Conservation (phyloP, 2,113 vertebrate genomes). For the Calidris pygmaea region DNA sequence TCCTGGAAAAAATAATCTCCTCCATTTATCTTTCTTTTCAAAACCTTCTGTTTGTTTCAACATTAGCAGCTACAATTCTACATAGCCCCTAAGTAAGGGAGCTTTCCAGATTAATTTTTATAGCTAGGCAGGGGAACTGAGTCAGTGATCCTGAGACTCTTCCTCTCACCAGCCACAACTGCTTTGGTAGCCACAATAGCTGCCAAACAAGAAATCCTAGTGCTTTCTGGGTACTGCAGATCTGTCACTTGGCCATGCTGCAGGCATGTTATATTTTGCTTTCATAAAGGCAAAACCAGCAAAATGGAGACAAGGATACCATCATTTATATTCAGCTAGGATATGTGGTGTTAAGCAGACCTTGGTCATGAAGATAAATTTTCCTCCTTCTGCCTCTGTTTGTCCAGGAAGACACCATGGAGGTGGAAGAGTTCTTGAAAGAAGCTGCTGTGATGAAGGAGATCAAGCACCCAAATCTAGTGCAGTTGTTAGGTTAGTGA, state of each 20-base stretch:
- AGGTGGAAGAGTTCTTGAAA: conserved; percentile 98
- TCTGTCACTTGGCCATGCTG: not conserved
- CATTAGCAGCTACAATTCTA: not conserved
- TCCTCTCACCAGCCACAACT: not conserved
- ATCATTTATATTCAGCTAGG: not conserved
- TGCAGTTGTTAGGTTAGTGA: conserved; percentile 85
- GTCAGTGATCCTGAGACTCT: not conserved
- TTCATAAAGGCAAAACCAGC: not conserved
- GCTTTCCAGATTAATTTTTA: not conserved
- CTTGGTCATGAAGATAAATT: not conserved
- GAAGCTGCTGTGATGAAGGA: conserved; percentile 99
- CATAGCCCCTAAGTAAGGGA: not conserved
- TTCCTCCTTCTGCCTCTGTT: not conserved
- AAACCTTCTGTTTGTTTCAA: not conserved
- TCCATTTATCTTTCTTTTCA: not conserved
- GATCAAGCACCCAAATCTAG: conserved; percentile 97
- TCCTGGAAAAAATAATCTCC: not conserved
- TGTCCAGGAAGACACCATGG: conserved; percentile 96
- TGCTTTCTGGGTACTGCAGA: not conserved
- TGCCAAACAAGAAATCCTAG: not conserved
- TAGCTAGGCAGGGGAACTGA: not conserved
- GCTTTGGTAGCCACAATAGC: not conserved
- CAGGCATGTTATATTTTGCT: not conserved
- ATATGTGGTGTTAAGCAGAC: not conserved
- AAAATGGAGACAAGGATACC: not conserved